These are phyloP conservation scores for Triplophysa dalaica DNA, from an alignment of 2,113 vertebrate genomes.

Conservation along the genomic window DNA sequence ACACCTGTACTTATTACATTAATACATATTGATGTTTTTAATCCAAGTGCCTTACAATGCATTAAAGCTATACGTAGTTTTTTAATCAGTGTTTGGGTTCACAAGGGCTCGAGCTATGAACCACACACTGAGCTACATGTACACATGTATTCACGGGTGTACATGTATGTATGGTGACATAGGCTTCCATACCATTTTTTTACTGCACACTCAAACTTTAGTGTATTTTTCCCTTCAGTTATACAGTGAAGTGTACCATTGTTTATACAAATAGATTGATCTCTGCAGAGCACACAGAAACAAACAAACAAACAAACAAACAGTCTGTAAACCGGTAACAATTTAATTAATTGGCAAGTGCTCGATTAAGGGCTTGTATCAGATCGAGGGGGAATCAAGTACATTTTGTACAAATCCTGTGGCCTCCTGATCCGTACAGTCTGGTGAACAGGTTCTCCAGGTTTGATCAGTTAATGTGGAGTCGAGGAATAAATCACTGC, in stretches of 20 bases:
- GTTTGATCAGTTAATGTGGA: conserved; percentile 35
- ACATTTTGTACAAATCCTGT: conserved; percentile 32
- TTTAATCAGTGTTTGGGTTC: no score
- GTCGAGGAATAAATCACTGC: conserved; percentile 29
- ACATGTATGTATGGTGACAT: no score
- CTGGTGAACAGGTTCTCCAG: conserved; percentile 27
- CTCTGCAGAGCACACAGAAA: no score
- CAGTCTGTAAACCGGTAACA: not conserved
- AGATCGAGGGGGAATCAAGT: not conserved
- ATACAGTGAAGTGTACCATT: no score
- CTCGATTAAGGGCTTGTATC: not conserved
- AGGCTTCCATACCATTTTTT: not conserved
- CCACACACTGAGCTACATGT: no score
- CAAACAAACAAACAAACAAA: not conserved
- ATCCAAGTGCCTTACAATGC: no score
- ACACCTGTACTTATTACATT: not conserved
- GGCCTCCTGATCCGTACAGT: conserved; percentile 14
- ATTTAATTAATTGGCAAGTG: conserved; percentile 21
- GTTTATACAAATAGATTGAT: no score
- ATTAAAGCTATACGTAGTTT: no score
- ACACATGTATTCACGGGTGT: no score
- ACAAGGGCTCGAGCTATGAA: no score
- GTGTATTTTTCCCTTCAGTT: no score
- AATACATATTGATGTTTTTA: no score
- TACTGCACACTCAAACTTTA: not conserved